These are phyloP conservation scores for crab-eating macaque (Macaca fascicularis) DNA, from an alignment of 2,113 vertebrate species.

Conservation along the genomic window DNA sequence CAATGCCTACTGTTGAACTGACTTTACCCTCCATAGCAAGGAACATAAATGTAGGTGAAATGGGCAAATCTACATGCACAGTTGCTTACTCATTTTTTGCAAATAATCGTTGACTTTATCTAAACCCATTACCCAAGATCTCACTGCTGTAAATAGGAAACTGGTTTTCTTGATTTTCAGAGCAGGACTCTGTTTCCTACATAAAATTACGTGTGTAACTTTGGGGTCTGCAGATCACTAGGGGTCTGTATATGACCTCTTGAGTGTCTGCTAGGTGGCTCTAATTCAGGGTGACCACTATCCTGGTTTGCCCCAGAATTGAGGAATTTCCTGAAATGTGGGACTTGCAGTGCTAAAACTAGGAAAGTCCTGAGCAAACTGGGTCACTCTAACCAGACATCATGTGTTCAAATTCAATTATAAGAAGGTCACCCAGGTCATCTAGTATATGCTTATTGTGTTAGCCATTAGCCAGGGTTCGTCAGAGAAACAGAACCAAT, in stretches of 20 bases:
- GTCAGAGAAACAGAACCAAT: not conserved
- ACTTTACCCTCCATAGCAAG: not conserved
- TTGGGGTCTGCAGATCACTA: not conserved
- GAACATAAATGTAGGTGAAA: not conserved
- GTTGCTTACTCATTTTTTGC: not conserved
- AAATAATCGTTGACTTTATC: not conserved
- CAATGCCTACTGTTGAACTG: not conserved
- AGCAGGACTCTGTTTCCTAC: not conserved
- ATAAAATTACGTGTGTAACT: not conserved
- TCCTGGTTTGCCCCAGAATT: not conserved
- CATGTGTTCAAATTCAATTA: not conserved
- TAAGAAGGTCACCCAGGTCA: not conserved
- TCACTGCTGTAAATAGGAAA: not conserved
- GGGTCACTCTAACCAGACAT: not conserved
- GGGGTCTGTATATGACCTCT: rapidly evolving
- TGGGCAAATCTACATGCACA: not conserved
- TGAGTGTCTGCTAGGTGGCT: not conserved
- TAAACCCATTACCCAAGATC: not conserved
- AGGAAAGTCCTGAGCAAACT: not conserved
- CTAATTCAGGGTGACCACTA: not conserved
- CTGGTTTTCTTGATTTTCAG: not conserved
- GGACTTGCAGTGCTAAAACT: not conserved
- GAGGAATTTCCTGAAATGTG: not conserved
- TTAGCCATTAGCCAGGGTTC: not conserved
- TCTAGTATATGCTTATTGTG: not conserved